A percentile compares a stretch with the other conserved stretches of the same genome.
Evolutionary conservation across 2,797 vertebrate genomes (phyloP).

Genomic region (Hypotaenidia philippensis): DNA sequence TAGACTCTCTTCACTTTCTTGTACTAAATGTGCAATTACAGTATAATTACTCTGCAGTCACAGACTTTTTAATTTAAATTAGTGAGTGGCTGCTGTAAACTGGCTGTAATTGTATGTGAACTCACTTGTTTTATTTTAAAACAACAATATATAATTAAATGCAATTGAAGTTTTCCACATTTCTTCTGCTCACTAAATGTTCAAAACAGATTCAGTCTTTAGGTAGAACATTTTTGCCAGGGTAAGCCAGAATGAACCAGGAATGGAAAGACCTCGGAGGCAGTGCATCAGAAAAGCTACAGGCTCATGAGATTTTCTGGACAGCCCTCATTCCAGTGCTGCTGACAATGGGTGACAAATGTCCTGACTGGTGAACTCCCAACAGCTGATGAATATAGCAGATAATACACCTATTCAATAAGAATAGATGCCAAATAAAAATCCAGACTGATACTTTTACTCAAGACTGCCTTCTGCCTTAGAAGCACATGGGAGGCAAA

Average conservation of each 20-base stretch:
- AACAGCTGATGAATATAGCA: not conserved
- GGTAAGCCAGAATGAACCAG: not conserved
- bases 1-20: conserved; percentile 62
- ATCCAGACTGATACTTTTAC: not conserved
- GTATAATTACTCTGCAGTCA: conserved; percentile 55
- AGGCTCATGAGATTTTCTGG: not conserved
- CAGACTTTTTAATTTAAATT: conserved; percentile 73
- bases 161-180: conserved; percentile 26
- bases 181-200: not conserved
- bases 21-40: conserved; percentile 68
- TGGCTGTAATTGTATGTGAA: conserved; percentile 48
- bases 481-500: not conserved
- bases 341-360: not conserved
- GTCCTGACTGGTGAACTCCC: not conserved
- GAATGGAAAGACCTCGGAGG: not conserved
- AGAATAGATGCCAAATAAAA: not conserved
- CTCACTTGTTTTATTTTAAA: conserved; percentile 40
- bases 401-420: not conserved
- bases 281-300: not conserved
- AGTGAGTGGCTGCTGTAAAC: conserved; percentile 49
- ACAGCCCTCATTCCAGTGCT: not conserved
- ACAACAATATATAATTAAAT: conserved; percentile 32
- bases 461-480: not conserved
- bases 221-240: not conserved
- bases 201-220: not conserved